A percentile compares a stretch with the other conserved stretches of the same genome.
These are phyloP conservation scores for Pampus argenteus DNA, from an alignment of 2,797 vertebrate genomes.

Conservation along the genomic window DNA sequence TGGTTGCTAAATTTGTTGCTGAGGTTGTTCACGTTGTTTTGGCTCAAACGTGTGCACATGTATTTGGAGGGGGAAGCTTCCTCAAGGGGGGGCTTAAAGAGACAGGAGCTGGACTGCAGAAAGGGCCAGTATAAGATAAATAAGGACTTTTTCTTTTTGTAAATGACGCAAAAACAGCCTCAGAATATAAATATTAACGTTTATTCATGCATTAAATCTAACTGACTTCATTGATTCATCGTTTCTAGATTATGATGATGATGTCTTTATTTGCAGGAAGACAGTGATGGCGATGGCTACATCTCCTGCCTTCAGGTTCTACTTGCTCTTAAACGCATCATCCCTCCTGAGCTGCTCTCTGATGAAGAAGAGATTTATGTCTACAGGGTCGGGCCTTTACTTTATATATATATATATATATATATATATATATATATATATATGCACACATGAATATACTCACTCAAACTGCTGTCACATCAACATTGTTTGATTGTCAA, in stretches of 20 bases:
- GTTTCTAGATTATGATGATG: neutral
- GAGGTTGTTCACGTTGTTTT: neutral
- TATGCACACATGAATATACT: neutral
- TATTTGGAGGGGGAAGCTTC: too few relatives aligned
- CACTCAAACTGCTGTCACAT: too few relatives aligned
- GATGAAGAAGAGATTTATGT: constrained; percentile 88
- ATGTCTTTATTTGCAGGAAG: constrained; percentile 70
- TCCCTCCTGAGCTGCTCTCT: constrained; percentile 78
- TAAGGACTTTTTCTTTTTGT: too few relatives aligned
- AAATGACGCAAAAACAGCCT: too few relatives aligned
- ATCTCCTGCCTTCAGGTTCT: constrained; percentile 85
- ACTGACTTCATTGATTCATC: too few relatives aligned
- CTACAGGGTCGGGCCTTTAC: constrained; percentile 66
- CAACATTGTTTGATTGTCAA: too few relatives aligned
- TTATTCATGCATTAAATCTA: neutral
- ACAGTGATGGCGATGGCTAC: constrained; percentile 81
- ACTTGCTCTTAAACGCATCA: constrained; percentile 81
- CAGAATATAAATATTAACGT: too few relatives aligned
- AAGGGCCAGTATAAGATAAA: too few relatives aligned
- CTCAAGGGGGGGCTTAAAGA: too few relatives aligned
- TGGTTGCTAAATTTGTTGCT: too few relatives aligned
- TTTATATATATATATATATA: neutral
- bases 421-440: neutral
- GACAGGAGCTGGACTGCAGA: too few relatives aligned
- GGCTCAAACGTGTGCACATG: too few relatives aligned